Base-by-base conservation (phyloP, 2,888 invertebrate genomes). In the Caenorhabditis virilis region DNA sequence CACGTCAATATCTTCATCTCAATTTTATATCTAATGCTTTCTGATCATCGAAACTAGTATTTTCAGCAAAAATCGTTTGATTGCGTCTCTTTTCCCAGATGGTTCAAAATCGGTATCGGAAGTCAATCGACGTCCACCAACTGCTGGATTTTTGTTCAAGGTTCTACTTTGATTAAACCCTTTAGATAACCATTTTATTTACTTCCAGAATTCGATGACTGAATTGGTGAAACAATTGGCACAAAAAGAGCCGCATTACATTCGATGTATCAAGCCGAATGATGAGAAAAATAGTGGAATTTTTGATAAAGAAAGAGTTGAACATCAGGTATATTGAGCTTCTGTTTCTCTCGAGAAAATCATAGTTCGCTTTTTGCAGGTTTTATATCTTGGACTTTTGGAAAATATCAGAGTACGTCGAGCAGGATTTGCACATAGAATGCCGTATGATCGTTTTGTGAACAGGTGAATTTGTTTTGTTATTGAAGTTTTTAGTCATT, bases 221-320 rank as follows among this genome's bases (percentile, higher is more conserved):
- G 89, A 91, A 42, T 87, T 97, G 57, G 93, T 94, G 36, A 87
- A 90, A 53, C 95, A 93, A 39, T 86, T 97, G 73, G 89, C 90
- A 42, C 90, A 89, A 84, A 97, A 82, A 54, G 74, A 75, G 46
- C 81, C 80, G 0, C 93, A 92, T 87, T 97, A 97, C 86, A 92
- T 97, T 69, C 89, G 97, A 60, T 97, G 97, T 85, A 90, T 97
- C 82, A 97, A 97, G 83, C 97, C 97, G 25, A 97, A 95, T 85
- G 93, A 95, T 79, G 88, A 91, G 51, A 97, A 97, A 86, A 90
- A 92, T 35, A 89, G 94, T 0, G 88, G 88, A 36, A 87, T 89
- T 38, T 94, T 95, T 86, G 92, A 95, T 84, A 89, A 90, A 15
- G 90, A 91, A 83, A 88, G 93, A 35, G 86, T 87, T 2, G 80